Percentiles rank a stretch among this genome's conserved stretches.
Conservation (phyloP, 2,113 vertebrate species). For the Oreochromis tanganicae region DNA sequence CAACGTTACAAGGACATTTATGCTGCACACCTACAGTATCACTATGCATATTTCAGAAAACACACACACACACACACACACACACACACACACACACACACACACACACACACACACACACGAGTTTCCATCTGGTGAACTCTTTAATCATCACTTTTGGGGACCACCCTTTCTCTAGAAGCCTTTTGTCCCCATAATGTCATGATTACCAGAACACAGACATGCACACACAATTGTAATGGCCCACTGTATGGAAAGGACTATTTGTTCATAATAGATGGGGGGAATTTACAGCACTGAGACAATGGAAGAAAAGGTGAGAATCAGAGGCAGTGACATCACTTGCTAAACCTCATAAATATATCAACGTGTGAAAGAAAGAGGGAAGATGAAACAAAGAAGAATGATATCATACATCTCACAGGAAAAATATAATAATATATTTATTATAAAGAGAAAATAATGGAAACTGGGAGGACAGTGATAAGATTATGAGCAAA, state of each 20-base stretch:
- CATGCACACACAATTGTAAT: not conserved
- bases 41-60: not conserved
- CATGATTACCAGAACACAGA: not conserved
- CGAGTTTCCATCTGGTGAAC: not conserved
- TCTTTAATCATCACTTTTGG: not conserved
- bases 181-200: not conserved
- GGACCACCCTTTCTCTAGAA: not conserved
- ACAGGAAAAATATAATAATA: not conserved
- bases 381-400: not conserved
- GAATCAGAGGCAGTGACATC: conserved; percentile 8
- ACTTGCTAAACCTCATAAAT: not conserved
- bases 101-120: not conserved
- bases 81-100: not conserved
- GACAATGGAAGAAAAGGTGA: conserved; percentile 30
- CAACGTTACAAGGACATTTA: not conserved
- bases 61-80: not conserved
- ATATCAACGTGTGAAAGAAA: not conserved
- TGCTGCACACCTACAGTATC: not conserved
- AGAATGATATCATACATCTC: not conserved
- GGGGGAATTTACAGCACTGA: conserved; percentile 24
- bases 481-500: not conserved
- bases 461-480: not conserved
- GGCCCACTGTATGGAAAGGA: conserved; percentile 28
- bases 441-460: not conserved
- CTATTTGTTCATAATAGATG: conserved; percentile 1